phyloP scores from a whole-genome alignment of 2,797 vertebrate species.

The Melanotaenia nigrans region DNA sequence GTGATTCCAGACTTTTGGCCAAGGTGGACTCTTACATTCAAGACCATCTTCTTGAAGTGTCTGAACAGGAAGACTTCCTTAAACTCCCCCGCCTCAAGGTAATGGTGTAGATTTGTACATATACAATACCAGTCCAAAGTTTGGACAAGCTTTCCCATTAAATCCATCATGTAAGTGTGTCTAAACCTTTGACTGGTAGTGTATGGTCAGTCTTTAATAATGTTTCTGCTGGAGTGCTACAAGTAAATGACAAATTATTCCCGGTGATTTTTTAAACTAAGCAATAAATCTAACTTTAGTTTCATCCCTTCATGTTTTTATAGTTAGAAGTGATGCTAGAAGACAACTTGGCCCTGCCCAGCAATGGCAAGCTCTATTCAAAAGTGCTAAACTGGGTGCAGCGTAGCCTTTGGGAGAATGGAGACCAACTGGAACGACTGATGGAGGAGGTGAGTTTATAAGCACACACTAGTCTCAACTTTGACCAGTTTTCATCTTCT shows the following conservation, averaged over 20 bases:
- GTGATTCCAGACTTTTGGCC: conserved; percentile 89
- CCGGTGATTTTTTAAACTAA: not conserved
- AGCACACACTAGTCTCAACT: conserved; percentile 23
- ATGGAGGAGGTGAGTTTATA: conserved; percentile 98
- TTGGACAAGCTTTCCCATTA: too few species aligned
- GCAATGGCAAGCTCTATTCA: conserved; percentile 97
- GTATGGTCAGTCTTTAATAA: not conserved
- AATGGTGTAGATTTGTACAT: not conserved
- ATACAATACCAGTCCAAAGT: too few species aligned
- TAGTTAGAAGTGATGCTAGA: conserved; percentile 99
- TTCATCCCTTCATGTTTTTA: conserved; percentile 44
- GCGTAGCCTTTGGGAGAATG: conserved; percentile 97
- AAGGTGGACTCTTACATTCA: conserved; percentile 96
- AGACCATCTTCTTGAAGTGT: conserved; percentile 94
- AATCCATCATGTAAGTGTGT: too few species aligned
- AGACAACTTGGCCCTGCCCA: conserved; percentile 95
- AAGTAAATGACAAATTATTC: not conserved
- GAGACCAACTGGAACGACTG: conserved; percentile 93
- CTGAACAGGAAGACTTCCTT: conserved; percentile 97
- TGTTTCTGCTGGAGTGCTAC: not conserved
- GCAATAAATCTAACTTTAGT: conserved; percentile 4
- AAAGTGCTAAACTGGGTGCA: conserved; percentile 99
- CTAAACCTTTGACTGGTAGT: not conserved
- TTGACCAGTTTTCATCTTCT: conserved; percentile 33
- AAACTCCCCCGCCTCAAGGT: conserved; percentile 98